Base-by-base conservation (phyloP, 92 coral and sea anemone species). In the Epizoanthus fatuus region DNA sequence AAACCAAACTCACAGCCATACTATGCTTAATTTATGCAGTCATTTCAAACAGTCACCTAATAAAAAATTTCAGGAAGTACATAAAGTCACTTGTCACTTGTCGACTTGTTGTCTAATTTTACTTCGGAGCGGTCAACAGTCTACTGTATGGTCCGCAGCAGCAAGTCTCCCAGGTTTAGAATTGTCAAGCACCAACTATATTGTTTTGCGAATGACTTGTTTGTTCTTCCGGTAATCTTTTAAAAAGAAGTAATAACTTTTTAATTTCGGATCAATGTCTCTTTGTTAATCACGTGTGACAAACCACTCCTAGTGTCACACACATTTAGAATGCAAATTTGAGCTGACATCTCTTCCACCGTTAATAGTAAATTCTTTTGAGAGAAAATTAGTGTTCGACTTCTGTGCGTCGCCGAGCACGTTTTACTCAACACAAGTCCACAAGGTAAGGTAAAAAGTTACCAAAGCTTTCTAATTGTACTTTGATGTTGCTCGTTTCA, bases 261-360 rank as follows among this genome's bases (percentile, higher is more conserved):
- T 94, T 94, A 94, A 94, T 94, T 91, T 94, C 92, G 94, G 93
- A 94, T 92, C 95, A 94, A 85, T 91, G 95, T 91, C 95, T 80
- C 64, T 51, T 81, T 87, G 92, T 85, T 89, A 90, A 89, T 90
- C 93, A 89, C 80, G 67, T 73, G 75, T 91, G 98, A 94, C 98
- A 87, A 68, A 63, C 62, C 63, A 84, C 92, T 88, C 75, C 55
- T 14, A 52, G 51, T 62, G 91, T 83, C 88, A 75, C 32, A 53
- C 39, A 14, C 44, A 44, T 20, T 77, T 32, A 42, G 20, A 60
- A 77, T 54, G 49, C 52, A 37, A 8, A 25, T 35, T 6, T 42
- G 49, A 60, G 6, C 70, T 77, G 82, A 77, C 82, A 77, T 64
- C 71, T 40, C 42, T 40, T n/a, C 37, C 17, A 77, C 70, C 70